Percentiles rank a stretch among this genome's conserved stretches.
Conservation (phyloP, 2,888 invertebrate genomes). For the Archips xylosteana region DNA sequence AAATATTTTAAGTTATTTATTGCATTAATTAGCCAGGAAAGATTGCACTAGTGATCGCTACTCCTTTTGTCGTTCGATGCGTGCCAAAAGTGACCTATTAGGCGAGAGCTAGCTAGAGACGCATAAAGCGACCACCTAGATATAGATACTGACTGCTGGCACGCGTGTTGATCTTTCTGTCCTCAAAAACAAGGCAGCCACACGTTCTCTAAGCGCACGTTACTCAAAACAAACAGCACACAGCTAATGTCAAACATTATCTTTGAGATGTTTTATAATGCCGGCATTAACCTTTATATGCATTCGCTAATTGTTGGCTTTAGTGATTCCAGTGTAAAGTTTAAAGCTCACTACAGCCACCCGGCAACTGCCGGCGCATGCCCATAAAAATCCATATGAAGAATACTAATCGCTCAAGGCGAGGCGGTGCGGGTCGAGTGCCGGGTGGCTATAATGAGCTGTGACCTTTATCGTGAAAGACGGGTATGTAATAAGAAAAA, state of each 20-base stretch:
- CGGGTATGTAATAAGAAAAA: too few relatives aligned
- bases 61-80: background rate
- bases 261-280: background rate
- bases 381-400: too few relatives aligned
- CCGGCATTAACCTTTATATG: background rate
- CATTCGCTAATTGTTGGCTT: background rate
- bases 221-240: background rate
- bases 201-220: background rate
- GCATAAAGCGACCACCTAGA: too few relatives aligned
- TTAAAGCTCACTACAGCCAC: too few relatives aligned
- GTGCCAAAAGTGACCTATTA: background rate
- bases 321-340: background rate
- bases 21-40: background rate
- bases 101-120: background rate
- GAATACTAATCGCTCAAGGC: too few relatives aligned
- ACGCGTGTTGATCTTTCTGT: background rate
- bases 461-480: too few relatives aligned
- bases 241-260: background rate
- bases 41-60: background rate
- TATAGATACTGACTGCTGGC: background rate
- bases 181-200: background rate
- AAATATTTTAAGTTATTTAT: background rate
- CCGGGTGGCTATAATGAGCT: too few relatives aligned
- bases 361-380: too few relatives aligned
- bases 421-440: too few relatives aligned